Base-by-base conservation (phyloP, 2,888 invertebrate genomes). In the Anthrax anthrax region DNA sequence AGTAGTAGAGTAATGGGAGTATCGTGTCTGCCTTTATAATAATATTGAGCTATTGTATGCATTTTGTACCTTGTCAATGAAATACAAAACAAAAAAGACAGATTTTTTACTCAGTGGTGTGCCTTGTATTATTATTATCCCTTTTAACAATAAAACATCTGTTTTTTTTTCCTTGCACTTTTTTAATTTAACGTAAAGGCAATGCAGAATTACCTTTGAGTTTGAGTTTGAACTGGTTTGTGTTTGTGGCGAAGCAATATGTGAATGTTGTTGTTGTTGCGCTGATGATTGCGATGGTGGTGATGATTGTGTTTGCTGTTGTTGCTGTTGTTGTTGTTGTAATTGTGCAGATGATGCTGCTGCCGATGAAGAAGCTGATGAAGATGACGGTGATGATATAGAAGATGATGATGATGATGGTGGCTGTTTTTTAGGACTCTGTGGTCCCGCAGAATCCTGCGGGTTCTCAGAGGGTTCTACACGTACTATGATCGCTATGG, bases 401-500 rank as follows among this genome's bases (percentile, higher is more conserved):
- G 29, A 2, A 5, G 41, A n/a, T 48, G 51, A 47, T 48, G 50
- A 48, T 39, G 52, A 49, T n/a, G 50, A 39, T 51, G 49, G 44
- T 44, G 53, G 51, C 51, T 53, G 49, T 44, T 54, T 54, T 54
- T 54, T 54, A 29, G 54, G 54, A 47, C 54, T 54, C 51, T 54
- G 51, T 52, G 54, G 54, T 50, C 54, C 59, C 59, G 57, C 59
- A 57, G 59, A 55, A 53, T 57, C 57, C 55, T 57, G 57, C 56
- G 59, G 57, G 57, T 54, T 55, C 52, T 55, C 57, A 54, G 59
- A 58, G 55, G 57, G 56, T 53, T 59, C 59, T 50, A 58, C 57
- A 51, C 59, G 58, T 56, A 59, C 59, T 59, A 59, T 59, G 56
- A 59, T 59, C 54, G 59, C 59, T 54, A 59, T 54, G 54, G 50